Evolutionary conservation across 2,113 vertebrate genomes (phyloP).

Genomic region (Hemicordylus capensis): DNA sequence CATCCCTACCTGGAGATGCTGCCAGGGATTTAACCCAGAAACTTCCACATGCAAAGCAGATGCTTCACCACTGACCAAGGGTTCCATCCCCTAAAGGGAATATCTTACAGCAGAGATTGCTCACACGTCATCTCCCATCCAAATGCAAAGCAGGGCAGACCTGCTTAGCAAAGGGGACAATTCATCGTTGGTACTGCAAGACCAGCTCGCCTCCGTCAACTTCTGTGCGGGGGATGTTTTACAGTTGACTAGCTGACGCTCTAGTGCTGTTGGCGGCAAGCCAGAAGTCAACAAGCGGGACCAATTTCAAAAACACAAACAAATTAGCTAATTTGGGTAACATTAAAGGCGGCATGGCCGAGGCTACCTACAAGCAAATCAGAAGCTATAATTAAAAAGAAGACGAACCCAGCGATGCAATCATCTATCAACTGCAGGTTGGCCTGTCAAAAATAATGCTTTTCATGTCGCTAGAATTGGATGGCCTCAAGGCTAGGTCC

Average conservation of each 20-base stretch:
- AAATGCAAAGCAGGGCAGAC: too few relatives aligned
- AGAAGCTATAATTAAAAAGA: not conserved
- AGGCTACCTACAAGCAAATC: constrained; percentile 1
- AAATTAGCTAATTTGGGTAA: not conserved
- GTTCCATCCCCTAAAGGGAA: too few relatives aligned
- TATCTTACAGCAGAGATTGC: too few relatives aligned
- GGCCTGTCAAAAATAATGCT: not conserved
- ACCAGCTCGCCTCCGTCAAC: too few relatives aligned
- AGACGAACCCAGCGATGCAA: not conserved
- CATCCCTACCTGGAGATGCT: too few relatives aligned
- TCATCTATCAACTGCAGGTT: not conserved
- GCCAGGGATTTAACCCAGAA: too few relatives aligned
- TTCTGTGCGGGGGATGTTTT: not conserved
- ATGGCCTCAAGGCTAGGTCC: not conserved
- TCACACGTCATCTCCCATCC: too few relatives aligned
- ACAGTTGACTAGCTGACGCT: not conserved
- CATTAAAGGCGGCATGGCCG: constrained; percentile 1
- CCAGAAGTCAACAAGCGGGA: not conserved
- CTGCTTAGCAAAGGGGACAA: too few relatives aligned
- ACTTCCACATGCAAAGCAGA: too few relatives aligned
- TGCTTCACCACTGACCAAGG: too few relatives aligned
- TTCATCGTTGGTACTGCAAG: too few relatives aligned
- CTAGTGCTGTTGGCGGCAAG: not conserved
- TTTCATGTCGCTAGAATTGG: not conserved
- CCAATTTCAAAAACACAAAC: not conserved